These are phyloP conservation scores for Muschampia plurimacula DNA, from an alignment of 2,888 invertebrate species.

Conservation along the genomic window DNA sequence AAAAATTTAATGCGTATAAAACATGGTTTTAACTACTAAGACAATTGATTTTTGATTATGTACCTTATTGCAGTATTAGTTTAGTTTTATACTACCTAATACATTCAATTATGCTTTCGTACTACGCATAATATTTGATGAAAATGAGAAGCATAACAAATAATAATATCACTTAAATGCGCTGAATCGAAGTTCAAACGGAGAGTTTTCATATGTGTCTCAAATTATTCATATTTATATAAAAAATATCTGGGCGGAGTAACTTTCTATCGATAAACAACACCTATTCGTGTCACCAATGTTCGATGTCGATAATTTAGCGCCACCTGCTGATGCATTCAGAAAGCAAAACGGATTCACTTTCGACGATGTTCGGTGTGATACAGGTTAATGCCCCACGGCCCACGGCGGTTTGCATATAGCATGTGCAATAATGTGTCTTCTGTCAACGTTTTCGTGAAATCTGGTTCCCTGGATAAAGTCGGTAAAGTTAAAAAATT, in stretches of 20 bases:
- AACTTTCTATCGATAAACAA: slow-evolving; percentile 60
- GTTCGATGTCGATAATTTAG: slow-evolving; percentile 63
- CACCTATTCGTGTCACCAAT: slow-evolving; percentile 46
- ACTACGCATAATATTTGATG: too few relatives aligned
- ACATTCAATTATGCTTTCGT: too few relatives aligned
- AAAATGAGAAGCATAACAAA: too few relatives aligned
- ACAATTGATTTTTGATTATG: too few relatives aligned
- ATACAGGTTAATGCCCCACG: slow-evolving; percentile 58
- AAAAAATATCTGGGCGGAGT: slow-evolving; percentile 39
- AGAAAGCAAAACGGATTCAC: slow-evolving; percentile 80
- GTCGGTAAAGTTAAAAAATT: too few relatives aligned
- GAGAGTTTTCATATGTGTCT: background rate
- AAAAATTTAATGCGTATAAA: too few relatives aligned
- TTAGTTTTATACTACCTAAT: too few relatives aligned
- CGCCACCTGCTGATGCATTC: slow-evolving; percentile 54
- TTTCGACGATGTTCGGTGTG: slow-evolving; percentile 61
- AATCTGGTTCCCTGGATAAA: background rate
- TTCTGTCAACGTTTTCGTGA: background rate
- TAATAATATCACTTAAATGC: too few relatives aligned
- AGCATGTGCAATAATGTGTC: background rate
- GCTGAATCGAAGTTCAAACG: too few relatives aligned
- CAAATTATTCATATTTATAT: background rate
- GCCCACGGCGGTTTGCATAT: slow-evolving; percentile 6
- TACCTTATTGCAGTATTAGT: too few relatives aligned
- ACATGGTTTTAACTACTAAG: too few relatives aligned